Base-by-base conservation (phyloP, 2,113 vertebrate genomes). In the Cynoglossus semilaevis region DNA sequence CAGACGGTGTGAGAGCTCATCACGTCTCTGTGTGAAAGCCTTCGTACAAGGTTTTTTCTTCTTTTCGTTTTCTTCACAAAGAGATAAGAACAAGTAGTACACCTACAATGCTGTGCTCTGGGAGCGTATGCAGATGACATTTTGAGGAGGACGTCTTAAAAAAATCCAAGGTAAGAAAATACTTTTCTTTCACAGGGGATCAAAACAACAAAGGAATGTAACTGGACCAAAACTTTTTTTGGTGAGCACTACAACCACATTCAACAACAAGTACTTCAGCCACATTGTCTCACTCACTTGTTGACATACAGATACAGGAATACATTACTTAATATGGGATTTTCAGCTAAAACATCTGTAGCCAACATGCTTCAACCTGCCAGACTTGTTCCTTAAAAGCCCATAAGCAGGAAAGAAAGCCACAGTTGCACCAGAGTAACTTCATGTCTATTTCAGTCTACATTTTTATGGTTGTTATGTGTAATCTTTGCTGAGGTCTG, bases 81-180 rank as follows among this genome's bases (percentile, higher is more conserved):
- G 35, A 77, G 12, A 66, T 16, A 14, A 58, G 51, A 19, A 58
- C 49, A 14, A 71, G 55, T 22, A 51, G 45, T 7, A 15, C 43
- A 16, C 43, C 8, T 55, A 76, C 71, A 59, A 87, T 87, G 91
- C 48, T 72, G 54, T 7, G 29, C 44, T 76, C 45, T 11, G 50
- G 71, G 15, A 17, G 60, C 67, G 62, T 55, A 53, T 64, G 58
- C 53, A 82, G 76, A 80, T 83, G 81, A 88, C 73, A 69, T 37
- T 65, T 44, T 81, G 74, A 80, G 51, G 43, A 16, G 36, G 36
- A 69, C 34, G 35, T 41, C 44, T n/a, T 50, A 48, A 8, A 47
- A 40, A 59, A 6, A 34, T 44, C 18, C 47, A 76, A 77, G 80
- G 81, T 84, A 87, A 80, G 67, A 53, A 2, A n/a, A 16, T 11